Base-by-base conservation (phyloP, 2,888 invertebrate species). In the Lochmaea crataegi region DNA sequence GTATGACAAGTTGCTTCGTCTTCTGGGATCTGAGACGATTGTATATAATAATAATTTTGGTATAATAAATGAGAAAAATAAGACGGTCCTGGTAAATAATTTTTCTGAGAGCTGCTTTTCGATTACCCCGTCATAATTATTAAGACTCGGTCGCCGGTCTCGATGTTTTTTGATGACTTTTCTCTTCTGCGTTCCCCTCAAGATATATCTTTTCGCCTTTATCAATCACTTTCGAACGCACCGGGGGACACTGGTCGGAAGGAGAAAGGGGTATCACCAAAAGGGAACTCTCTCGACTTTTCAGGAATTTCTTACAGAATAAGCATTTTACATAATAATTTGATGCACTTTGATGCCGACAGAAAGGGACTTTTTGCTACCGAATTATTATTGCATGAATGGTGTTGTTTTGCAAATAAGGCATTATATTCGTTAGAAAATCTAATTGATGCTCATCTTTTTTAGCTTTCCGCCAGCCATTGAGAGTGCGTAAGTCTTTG, bases 71-170 rank as follows among this genome's bases (percentile, higher is more conserved):
- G 6, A n/a, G 16, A 16, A 53, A 1, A 16, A n/a, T 2, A 16
- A 14, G 10, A 16, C 61, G 63, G 64, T 2, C 22, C 69, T 70
- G 69, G 57, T 70, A 75, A 74, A 72, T 72, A 75, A 78, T 80
- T 80, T 80, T 80, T 79, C 75, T 75, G 42, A 73, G 69, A 74
- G 78, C 78, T 77, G 82, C 80, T 81, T 83, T 82, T 83, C 83
- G 83, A 83, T 83, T 83, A 83, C 82, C 82, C 82, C 81, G 81
- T 82, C 82, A 83, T 82, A 80, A 83, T 83, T 53, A 53, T 53
- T 80, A 81, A 82, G 73, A 68, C 65, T 69, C 73, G 72, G 77
- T 79, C 79, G 74, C 77, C 71, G 74, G 78, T 77, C 79, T 77
- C 73, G 75, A 70, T 74, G 80, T 81, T 81, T 82, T 82, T 80